phyloP scores from a whole-genome alignment of 2,888 invertebrate species.

The Acleris laterana region DNA sequence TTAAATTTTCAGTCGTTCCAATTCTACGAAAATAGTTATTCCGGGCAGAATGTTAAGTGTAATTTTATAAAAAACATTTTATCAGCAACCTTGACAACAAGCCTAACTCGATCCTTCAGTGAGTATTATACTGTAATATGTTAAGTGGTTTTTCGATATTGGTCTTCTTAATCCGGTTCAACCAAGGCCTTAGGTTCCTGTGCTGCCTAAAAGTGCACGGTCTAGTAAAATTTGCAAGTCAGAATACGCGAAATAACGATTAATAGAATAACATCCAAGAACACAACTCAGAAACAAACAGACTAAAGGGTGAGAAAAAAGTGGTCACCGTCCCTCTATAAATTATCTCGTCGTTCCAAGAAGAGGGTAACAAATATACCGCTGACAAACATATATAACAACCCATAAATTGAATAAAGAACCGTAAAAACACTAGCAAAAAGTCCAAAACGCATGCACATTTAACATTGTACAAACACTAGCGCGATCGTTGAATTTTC shows the following conservation, averaged over 20 bases:
- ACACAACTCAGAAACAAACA: constrained; percentile 56
- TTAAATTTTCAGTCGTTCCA: constrained; percentile 1
- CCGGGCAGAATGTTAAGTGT: too few species aligned
- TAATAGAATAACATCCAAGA: constrained; percentile 12
- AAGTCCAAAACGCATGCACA: neutral
- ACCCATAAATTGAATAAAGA: constrained; percentile 35
- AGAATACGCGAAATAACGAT: too few species aligned
- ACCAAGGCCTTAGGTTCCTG: too few species aligned
- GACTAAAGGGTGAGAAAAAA: constrained; percentile 61
- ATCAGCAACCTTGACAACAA: too few species aligned
- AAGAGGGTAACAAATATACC: constrained; percentile 53
- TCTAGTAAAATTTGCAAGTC: too few species aligned
- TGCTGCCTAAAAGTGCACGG: too few species aligned
- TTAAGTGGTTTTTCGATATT: too few species aligned
- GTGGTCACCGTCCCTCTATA: constrained; percentile 62
- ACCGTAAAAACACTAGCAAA: constrained; percentile 36
- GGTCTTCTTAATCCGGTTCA: too few species aligned
- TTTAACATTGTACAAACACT: constrained; percentile 15
- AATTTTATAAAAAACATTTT: too few species aligned
- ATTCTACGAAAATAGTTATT: too few species aligned
- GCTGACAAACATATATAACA: constrained; percentile 34
- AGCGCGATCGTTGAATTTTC: constrained; percentile 35
- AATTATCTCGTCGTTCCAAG: constrained; percentile 65
- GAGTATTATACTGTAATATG: too few species aligned
- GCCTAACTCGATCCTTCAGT: too few species aligned